Conservation (phyloP, 2,113 vertebrate species). For the Progne subis region DNA sequence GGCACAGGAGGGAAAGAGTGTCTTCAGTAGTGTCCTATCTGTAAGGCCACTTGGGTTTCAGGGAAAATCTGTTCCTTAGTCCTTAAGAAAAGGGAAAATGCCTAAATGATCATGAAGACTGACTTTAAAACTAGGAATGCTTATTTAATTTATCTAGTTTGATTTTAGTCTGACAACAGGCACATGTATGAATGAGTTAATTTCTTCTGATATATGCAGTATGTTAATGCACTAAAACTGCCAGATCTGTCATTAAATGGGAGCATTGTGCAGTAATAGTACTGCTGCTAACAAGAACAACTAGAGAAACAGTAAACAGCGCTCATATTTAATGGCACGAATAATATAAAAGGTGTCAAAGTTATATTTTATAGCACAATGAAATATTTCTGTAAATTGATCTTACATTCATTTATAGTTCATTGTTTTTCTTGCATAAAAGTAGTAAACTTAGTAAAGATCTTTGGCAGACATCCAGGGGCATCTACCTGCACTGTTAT, state of each 20-base stretch:
- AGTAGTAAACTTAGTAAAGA: conserved; percentile 38
- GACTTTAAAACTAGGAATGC: neutral
- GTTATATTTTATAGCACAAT: neutral
- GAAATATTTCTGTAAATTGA: neutral
- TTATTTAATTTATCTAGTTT: neutral
- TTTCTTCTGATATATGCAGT: neutral
- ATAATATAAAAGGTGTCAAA: neutral
- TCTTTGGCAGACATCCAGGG: neutral
- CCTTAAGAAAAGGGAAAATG: neutral
- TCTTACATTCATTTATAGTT: neutral
- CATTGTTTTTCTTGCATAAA: neutral
- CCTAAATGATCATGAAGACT: neutral
- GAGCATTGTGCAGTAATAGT: neutral
- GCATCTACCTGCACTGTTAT: neutral
- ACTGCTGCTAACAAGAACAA: neutral
- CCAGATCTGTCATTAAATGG: neutral
- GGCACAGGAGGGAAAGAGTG: neutral
- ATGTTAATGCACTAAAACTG: neutral
- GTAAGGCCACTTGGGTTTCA: neutral
- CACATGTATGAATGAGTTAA: neutral
- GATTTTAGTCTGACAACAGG: neutral
- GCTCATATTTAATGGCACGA: neutral
- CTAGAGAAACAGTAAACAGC: neutral
- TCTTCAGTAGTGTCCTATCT: neutral
- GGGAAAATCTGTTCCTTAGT: neutral